A percentile compares a stretch with the other conserved stretches of the same genome.
phyloP scores from a whole-genome alignment of 1,140 invertebrate genomes.

The Idris sp. region DNA sequence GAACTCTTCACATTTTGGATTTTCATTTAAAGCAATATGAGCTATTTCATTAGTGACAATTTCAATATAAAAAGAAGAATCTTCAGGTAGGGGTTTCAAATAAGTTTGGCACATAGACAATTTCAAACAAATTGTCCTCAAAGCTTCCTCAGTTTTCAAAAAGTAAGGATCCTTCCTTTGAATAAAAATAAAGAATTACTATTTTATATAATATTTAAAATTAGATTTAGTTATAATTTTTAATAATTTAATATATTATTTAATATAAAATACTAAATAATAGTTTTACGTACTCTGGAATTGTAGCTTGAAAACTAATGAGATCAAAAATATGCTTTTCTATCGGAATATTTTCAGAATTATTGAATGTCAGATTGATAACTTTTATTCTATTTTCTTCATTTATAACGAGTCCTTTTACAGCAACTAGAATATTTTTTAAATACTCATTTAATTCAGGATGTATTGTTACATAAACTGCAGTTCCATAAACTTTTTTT shows the following conservation, averaged over 20 bases:
- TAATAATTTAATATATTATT: constrained; percentile 1
- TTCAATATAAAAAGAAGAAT: constrained; percentile 79
- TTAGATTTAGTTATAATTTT: too few species aligned
- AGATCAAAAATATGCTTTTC: constrained; percentile 81
- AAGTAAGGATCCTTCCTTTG: constrained; percentile 80
- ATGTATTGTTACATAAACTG: constrained; percentile 79
- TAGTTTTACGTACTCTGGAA: constrained; percentile 66
- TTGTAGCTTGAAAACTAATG: constrained; percentile 63
- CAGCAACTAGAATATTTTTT: constrained; percentile 77
- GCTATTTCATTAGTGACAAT: constrained; percentile 80
- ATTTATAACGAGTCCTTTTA: constrained; percentile 74
- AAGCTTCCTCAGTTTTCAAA: constrained; percentile 80
- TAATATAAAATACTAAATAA: constrained; percentile 8
- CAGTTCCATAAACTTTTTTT: constrained; percentile 80
- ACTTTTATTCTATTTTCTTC: constrained; percentile 73
- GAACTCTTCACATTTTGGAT: constrained; percentile 79
- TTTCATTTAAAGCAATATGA: constrained; percentile 75
- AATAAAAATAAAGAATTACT: constrained; percentile 10
- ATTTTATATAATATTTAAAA: too few species aligned
- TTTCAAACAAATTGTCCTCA: constrained; percentile 80
- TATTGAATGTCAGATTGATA: constrained; percentile 75
- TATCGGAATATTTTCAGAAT: constrained; percentile 67
- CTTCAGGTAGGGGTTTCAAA: constrained; percentile 77
- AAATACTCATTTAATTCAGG: constrained; percentile 82
- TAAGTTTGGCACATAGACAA: constrained; percentile 75